Conservation (phyloP, 2,113 vertebrate genomes). For the Channa argus region DNA sequence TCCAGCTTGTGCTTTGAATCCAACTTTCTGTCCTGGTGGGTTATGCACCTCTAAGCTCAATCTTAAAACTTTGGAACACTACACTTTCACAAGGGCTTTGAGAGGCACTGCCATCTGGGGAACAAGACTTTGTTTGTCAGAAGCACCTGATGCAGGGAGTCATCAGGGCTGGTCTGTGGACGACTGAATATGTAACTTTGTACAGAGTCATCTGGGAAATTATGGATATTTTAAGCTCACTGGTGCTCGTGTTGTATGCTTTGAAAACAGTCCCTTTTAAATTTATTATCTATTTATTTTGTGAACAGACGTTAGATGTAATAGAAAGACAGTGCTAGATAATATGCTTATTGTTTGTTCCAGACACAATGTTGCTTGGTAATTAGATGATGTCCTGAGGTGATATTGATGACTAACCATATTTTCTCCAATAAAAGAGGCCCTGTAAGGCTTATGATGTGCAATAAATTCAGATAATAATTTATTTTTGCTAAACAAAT, state of each 20-base stretch:
- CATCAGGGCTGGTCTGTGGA: conserved; percentile 19
- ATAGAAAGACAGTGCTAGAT: conserved; percentile 24
- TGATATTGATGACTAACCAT: conserved; percentile 44
- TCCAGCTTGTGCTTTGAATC: conserved; percentile 59
- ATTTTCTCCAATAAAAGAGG: conserved; percentile 31
- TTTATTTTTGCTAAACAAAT: conserved; percentile 5
- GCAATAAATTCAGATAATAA: conserved; percentile 37
- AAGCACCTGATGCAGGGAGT: conserved; percentile 28
- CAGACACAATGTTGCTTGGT: conserved; percentile 2
- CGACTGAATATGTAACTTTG: conserved; percentile 12
- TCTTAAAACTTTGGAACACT: conserved; percentile 43
- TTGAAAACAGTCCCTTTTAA: conserved; percentile 35
- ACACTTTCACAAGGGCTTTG: conserved; percentile 28
- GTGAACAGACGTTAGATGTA: conserved; percentile 18
- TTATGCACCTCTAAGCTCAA: conserved; percentile 59
- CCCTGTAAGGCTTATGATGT: conserved; percentile 2
- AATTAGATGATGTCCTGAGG: conserved; percentile 46
- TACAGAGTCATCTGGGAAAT: conserved; percentile 18
- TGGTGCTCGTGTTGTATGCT: background rate
- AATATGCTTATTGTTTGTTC: conserved; percentile 41
- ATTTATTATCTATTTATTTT: conserved; percentile 35
- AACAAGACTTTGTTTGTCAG: conserved; percentile 13
- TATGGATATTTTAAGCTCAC: conserved; percentile 1
- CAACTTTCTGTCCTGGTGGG: conserved; percentile 62
- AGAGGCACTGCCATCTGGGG: conserved; percentile 35